phyloP scores from a whole-genome alignment of 2,888 invertebrate genomes.

The Orthosia incerta region DNA sequence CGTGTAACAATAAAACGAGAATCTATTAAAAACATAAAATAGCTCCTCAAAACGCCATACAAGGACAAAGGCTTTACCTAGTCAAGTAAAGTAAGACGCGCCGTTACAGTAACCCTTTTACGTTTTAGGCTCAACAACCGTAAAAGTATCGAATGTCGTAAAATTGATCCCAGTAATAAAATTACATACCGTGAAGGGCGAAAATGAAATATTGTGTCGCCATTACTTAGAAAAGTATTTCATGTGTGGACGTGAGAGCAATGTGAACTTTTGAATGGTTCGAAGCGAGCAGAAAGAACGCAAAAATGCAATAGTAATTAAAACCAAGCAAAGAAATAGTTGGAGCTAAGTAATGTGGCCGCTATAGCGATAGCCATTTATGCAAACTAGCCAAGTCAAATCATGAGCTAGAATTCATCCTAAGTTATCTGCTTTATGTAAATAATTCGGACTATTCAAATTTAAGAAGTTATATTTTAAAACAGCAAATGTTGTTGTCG shows the following conservation, averaged over 20 bases:
- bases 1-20: slow-evolving; percentile 66
- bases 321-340: no score
- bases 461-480: no score
- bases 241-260: slow-evolving; percentile 21
- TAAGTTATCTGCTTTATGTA: no score
- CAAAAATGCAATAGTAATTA: neutral
- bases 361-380: no score
- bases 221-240: slow-evolving; percentile 53
- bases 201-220: slow-evolving; percentile 82
- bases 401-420: no score
- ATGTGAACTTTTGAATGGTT: slow-evolving; percentile 15
- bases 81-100: slow-evolving; percentile 73
- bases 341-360: neutral
- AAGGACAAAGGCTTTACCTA: slow-evolving; percentile 75
- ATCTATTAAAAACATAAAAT: slow-evolving; percentile 73
- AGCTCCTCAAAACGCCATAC: slow-evolving; percentile 74
- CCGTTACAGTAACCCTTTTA: slow-evolving; percentile 84
- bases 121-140: slow-evolving; percentile 83
- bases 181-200: slow-evolving; percentile 82
- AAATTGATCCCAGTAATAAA: slow-evolving; percentile 87
- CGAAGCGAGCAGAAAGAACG: no score
- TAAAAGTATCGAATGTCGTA: slow-evolving; percentile 88
- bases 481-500: no score
- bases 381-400: no score
- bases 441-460: no score